Evolutionary conservation across 2,888 invertebrate genomes (phyloP), one percentile per base, ranked within the genome.

Genomic region (Caenorhabditis uteleia): DNA sequence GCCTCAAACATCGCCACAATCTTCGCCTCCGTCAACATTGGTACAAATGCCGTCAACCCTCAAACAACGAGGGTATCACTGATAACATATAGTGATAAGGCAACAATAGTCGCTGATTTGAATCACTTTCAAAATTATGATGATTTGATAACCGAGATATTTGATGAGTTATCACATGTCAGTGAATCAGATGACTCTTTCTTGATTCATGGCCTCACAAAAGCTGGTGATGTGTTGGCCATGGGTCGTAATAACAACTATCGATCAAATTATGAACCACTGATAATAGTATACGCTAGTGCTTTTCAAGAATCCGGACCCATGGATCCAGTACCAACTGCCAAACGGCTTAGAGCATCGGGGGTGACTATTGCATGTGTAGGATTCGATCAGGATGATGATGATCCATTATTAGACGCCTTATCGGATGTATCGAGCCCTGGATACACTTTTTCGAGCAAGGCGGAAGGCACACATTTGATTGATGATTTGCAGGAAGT

Each of bases 241-340:
- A 27, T 25, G 0, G 54, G 43, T n/a, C 42, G 43, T 16, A 10
- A 14, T 6, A 38, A 23, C 43, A 23, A 23, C 21, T 6, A 10
- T 21, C 18, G 60, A 14, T 8, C 27, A 7, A 50, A 60, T 20
- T 60, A 43, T n/a, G 33, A 60, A n/a, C 33, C 46, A 29, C 54
- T 49, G n/a, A 45, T 60, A 18, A 60, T 60, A n/a, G 60, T 60
- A 14, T 60, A 60, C 29, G 45, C 57, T 1, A 49, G 49, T 8
- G 50, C 36, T 14, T 57, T 49, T 49, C 45, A 50, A 39, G 51
- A 46, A 34, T 3, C 42, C n/a, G 62, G 62, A 16, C 8, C 36
- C 2, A 21, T 46, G 34, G 40, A 54, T 27, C 64, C 64, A 21
- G 16, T 49, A 7, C 49, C 53, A 26, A 42, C 57, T 10, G 64